Base-by-base conservation (phyloP, 2,888 invertebrate species). In the Cheilosia grossa region DNA sequence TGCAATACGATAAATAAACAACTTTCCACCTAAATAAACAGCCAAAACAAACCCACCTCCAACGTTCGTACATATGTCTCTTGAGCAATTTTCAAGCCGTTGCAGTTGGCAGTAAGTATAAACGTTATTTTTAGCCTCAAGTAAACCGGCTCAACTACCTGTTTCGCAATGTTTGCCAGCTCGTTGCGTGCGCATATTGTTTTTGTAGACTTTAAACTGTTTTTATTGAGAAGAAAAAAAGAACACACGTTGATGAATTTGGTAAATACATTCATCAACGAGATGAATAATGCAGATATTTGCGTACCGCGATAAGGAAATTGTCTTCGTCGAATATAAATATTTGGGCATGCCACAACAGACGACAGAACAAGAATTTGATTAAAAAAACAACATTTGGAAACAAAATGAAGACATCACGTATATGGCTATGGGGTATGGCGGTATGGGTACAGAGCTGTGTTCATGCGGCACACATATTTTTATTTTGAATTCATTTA, bases 81-180 rank as follows among this genome's bases (percentile, higher is more conserved):
- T 78, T 78, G 54, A 44, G 78, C 81, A 75, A 75, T 58, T 51
- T 51, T 51, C 58, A 69, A 59, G 53, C 77, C 53, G 58, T 64
- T 56, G 67, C 67, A 72, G 54, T 53, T 59, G 51, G 49, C 74
- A 56, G 51, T 58, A 42, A 19, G 40, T 59, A 47, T 58, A 59
- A 42, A 30, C 61, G 73, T 70, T 80, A 83, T 74, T 83, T 70
- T 70, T 80, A 83, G 74, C 58, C n/a, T 21, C 21, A 53, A 44
- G 73, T 30, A 83, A 83, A 83, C 83, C 80, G 80, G 83, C 80
- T 80, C 9, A 79, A 74, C 80, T 49, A 70, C 80, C 69, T 83
- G 58, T 75, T 78, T 64, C 64, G 69, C 74, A 79, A 83, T 79
- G 42, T 73, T 73, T 54, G 70, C 69, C 64, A 74, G 64, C 64